Percentiles rank a stretch among this genome's conserved stretches.
These are phyloP conservation scores for Agapornis roseicollis DNA, from an alignment of 2,113 vertebrate species.

Conservation along the genomic window DNA sequence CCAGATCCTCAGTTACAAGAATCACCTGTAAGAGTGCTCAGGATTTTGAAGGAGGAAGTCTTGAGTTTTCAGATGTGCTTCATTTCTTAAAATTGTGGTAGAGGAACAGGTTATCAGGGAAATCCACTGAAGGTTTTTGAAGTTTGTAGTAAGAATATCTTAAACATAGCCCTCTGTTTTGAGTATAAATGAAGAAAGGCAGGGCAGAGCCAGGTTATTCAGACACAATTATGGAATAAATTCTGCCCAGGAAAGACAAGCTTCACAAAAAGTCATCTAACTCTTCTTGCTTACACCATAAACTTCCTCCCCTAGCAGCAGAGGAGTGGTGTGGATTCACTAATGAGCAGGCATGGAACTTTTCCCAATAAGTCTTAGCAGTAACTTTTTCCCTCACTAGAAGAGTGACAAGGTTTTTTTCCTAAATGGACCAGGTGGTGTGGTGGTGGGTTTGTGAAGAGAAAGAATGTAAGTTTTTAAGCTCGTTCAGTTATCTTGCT, in stretches of 20 bases:
- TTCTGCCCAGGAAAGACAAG: background rate
- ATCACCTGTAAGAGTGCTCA: background rate
- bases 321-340: background rate
- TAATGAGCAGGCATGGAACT: background rate
- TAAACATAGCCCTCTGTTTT: background rate
- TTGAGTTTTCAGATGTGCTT: background rate
- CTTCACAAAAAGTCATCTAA: background rate
- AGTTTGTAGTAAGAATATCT: background rate
- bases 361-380: background rate
- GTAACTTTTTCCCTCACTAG: background rate
- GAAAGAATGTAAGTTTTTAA: background rate
- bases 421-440: background rate
- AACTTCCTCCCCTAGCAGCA: background rate
- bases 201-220: background rate
- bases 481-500: background rate
- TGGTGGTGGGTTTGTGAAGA: background rate
- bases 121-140: background rate
- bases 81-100: background rate
- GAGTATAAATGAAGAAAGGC: background rate
- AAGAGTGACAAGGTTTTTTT: background rate
- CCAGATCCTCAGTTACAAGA: background rate
- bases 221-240: background rate
- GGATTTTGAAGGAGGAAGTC: background rate
- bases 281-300: background rate
- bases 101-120: background rate